Base-by-base conservation (phyloP, 2,113 vertebrate genomes). In the Rattus rattus region DNA sequence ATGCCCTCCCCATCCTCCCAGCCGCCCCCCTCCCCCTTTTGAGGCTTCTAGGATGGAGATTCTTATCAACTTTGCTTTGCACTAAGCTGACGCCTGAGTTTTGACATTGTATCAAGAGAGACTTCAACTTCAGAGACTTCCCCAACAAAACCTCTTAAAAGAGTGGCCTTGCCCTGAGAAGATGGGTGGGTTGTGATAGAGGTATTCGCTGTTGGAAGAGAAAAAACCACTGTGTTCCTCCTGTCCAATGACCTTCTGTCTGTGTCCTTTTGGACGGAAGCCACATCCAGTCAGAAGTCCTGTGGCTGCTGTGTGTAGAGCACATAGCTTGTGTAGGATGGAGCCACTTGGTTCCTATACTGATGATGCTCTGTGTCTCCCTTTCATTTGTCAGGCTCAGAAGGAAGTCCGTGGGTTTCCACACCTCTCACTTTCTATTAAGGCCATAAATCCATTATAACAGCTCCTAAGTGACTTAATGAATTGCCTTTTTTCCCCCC, bases 91-190 rank as follows among this genome's bases (percentile, higher is more conserved):
- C 49, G 65, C 30, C 59, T 63, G 49, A 52, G 28, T 90, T 92
- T 69, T 70, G 73, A 65, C 92, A 80, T 61, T 95, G 84, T 81
- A 67, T 76, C 63, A 52, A 76, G 79, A 88, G 65, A 20, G 26
- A 88, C 39, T 94, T 59, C 69, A 88, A 26, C 54, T 54, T 84
- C 69, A 88, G 39, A 92, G 47, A 92, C 56, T 28, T 94, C 16
- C 30, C 54, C 85, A 36, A 10, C 26, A 47, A 17, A 63, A 88
- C 36, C 36, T 2, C 10, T 59, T 89, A 69, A 94, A 93, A 86
- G 43, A 67, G 0, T 70, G 63, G 0, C 61, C 39, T 76, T 11
- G 26, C 52, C 7, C 20, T 80, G 19, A 19, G 47, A 87, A 91
- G 28, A 7, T 11, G 43, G 2, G 16, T 14, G 1, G 28, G 8